phyloP scores from a whole-genome alignment of 1,140 invertebrate species.

The Pollicipes pollicipes region DNA sequence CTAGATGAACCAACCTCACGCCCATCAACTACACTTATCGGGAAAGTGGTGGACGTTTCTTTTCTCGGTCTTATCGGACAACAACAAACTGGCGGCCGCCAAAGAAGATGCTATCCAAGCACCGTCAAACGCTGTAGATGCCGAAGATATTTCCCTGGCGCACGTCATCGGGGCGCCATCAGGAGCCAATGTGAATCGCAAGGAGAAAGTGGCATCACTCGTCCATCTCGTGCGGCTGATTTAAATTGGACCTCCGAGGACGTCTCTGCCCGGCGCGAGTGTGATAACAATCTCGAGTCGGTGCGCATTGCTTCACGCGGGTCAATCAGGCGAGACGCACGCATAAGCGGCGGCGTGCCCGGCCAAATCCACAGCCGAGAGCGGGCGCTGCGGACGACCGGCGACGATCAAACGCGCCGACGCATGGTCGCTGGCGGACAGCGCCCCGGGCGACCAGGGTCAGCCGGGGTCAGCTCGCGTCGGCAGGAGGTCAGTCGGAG shows the following conservation, averaged over 20 bases:
- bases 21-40: neutral
- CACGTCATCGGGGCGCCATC: neutral
- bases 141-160: neutral
- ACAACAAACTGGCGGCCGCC: neutral
- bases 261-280: neutral
- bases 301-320: neutral
- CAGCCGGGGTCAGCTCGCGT: neutral
- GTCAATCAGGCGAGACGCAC: neutral
- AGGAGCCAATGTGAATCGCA: neutral
- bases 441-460: too few species aligned
- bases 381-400: too few species aligned
- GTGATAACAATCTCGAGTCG: neutral
- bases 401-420: too few species aligned
- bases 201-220: neutral
- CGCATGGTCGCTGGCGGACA: too few species aligned
- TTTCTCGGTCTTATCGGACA: neutral
- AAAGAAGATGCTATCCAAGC: neutral
- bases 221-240: neutral
- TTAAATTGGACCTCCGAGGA: neutral
- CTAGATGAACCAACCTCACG: too few species aligned
- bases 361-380: too few species aligned
- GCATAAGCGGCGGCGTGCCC: too few species aligned
- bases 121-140: neutral
- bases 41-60: neutral
- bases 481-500: neutral